Evolutionary conservation across 2,888 invertebrate species (phyloP).

Genomic region (Rhabditoides inermis): DNA sequence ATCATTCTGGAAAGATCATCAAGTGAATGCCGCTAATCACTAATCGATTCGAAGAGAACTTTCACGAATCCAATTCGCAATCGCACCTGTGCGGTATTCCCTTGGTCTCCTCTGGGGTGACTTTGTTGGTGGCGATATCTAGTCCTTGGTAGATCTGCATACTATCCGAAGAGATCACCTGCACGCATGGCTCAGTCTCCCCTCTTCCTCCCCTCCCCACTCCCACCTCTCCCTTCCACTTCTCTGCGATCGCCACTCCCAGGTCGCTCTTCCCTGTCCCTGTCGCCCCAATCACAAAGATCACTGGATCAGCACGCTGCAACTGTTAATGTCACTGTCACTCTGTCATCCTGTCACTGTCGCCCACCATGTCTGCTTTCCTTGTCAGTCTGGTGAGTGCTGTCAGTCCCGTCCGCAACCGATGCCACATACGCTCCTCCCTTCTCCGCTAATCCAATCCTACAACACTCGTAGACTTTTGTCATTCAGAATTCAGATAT

Average conservation of each 20-base stretch:
- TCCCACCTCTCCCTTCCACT: constrained; percentile 38
- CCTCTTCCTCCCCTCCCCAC: background rate
- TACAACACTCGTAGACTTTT: too few species aligned
- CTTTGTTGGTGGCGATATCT: constrained; percentile 56
- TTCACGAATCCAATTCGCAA: too few species aligned
- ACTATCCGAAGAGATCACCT: constrained; percentile 86
- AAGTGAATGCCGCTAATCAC: too few species aligned
- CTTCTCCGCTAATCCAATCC: background rate
- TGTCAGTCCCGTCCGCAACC: background rate
- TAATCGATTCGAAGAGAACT: too few species aligned
- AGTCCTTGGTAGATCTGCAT: constrained; percentile 87
- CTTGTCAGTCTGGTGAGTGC: too few species aligned
- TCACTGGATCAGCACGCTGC: constrained; percentile 54
- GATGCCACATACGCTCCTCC: background rate
- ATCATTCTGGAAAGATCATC: constrained; percentile 75
- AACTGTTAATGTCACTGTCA: too few species aligned
- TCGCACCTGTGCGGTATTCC: constrained; percentile 73
- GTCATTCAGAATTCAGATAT: too few species aligned
- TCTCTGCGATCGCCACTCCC: constrained; percentile 78
- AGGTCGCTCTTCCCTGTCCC: constrained; percentile 95
- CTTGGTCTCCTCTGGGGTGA: constrained; percentile 69
- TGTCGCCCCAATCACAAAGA: constrained; percentile 88
- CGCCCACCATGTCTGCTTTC: too few species aligned
- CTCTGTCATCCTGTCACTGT: too few species aligned
- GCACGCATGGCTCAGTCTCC: too few species aligned